Conservation (phyloP, 2,113 vertebrate species). For the Ondatra zibethicus region DNA sequence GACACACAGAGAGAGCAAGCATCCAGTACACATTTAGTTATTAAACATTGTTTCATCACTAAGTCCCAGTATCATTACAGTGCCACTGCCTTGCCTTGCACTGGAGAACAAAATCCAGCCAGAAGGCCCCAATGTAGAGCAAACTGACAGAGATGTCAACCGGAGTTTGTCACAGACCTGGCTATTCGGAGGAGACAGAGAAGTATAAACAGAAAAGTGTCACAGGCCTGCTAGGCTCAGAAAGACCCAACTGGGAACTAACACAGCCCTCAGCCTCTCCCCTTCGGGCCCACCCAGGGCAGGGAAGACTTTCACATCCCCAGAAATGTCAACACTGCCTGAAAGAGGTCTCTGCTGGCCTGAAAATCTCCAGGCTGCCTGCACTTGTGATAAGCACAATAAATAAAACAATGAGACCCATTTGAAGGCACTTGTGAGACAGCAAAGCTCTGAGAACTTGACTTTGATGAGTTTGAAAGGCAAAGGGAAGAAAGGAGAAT, state of each 20-base stretch:
- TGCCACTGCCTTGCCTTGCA: neutral
- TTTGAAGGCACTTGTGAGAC: slow-evolving; percentile 78
- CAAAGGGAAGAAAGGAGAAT: slow-evolving; percentile 70
- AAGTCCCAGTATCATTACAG: neutral
- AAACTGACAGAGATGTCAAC: neutral
- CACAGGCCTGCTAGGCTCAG: neutral
- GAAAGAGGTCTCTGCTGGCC: slow-evolving; percentile 67
- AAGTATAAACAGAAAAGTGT: neutral
- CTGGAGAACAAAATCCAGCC: neutral
- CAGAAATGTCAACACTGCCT: slow-evolving; percentile 64
- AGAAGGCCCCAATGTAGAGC: neutral
- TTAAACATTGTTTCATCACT: neutral
- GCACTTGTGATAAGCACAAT: slow-evolving; percentile 77
- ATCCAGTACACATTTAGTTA: neutral
- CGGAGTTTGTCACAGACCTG: neutral
- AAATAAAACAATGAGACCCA: slow-evolving; percentile 80
- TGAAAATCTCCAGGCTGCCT: slow-evolving; percentile 63
- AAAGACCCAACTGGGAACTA: neutral
- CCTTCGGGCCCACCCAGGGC: neutral
- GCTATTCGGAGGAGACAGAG: neutral
- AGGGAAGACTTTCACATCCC: slow-evolving; percentile 44
- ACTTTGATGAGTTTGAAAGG: slow-evolving; percentile 80
- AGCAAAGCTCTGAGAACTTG: slow-evolving; percentile 75
- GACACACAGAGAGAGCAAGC: neutral
- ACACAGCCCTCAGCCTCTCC: neutral